These are phyloP conservation scores for Cantharis rufa DNA, from an alignment of 2,888 invertebrate genomes.

Conservation along the genomic window DNA sequence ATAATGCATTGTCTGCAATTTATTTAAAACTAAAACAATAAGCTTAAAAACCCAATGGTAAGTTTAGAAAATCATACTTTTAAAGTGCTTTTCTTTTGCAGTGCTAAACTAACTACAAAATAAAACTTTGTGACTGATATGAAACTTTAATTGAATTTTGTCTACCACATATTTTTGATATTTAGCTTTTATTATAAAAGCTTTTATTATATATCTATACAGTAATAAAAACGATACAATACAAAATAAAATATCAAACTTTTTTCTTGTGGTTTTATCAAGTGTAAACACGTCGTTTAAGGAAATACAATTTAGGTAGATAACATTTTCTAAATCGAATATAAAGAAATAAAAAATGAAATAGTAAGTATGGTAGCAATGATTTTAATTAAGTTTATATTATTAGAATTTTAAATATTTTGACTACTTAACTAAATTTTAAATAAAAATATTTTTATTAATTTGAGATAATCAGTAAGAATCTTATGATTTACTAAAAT, in stretches of 20 bases:
- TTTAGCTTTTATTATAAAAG: not conserved
- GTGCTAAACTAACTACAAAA: not conserved
- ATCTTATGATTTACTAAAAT: too few species aligned
- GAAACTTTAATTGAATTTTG: not conserved
- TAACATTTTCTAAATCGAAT: not conserved
- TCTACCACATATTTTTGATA: not conserved
- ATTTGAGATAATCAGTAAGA: too few species aligned
- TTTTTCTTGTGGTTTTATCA: not conserved
- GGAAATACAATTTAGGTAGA: not conserved
- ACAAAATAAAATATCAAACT: not conserved
- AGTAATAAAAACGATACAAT: not conserved
- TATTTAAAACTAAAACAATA: slow-evolving; percentile 18
- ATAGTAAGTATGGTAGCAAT: not conserved
- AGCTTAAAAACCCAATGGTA: slow-evolving; percentile 6
- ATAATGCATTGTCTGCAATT: slow-evolving; percentile 16
- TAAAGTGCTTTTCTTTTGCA: not conserved
- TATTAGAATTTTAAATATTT: not conserved
- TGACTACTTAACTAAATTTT: not conserved
- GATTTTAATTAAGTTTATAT: not conserved
- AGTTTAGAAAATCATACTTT: slow-evolving; percentile 7
- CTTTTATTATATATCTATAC: not conserved
- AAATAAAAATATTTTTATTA: too few species aligned
- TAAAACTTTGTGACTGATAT: not conserved
- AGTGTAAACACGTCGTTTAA: not conserved
- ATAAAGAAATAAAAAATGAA: not conserved